Conservation (phyloP, 2,113 vertebrate genomes). For the Ciconia boyciana region DNA sequence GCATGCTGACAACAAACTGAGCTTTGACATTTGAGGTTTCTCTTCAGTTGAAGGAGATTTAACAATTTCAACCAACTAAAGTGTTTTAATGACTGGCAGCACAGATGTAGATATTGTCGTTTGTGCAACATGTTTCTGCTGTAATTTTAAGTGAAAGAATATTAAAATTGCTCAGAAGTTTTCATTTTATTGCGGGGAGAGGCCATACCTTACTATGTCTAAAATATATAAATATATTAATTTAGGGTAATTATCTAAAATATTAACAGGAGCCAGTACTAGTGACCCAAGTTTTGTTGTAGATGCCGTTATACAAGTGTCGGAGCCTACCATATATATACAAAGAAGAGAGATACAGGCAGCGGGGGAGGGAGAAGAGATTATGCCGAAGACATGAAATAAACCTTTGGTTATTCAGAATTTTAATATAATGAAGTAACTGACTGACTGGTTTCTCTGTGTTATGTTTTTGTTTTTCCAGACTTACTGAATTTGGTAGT, state of each 20-base stretch:
- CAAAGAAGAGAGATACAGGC: not conserved
- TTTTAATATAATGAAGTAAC: not conserved
- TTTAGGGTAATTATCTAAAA: not conserved
- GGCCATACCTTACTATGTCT: not conserved
- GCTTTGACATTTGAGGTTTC: constrained; percentile 39
- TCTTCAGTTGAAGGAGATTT: constrained; percentile 38
- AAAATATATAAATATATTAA: not conserved
- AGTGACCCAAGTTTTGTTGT: not conserved
- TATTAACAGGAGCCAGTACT: not conserved
- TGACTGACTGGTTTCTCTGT: not conserved
- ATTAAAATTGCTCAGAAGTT: not conserved
- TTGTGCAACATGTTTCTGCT: not conserved
- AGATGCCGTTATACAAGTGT: not conserved
- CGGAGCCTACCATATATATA: accelerated
- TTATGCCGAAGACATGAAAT: not conserved
- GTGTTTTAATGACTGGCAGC: constrained; percentile 54
- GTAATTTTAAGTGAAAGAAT: not conserved
- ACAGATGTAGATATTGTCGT: constrained; percentile 5
- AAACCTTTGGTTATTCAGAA: not conserved
- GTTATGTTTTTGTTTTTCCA: not conserved
- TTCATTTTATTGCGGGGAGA: not conserved
- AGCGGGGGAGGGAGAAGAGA: accelerated
- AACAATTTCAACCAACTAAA: constrained; percentile 11
- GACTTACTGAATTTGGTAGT: not conserved
- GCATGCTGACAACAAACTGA: constrained; percentile 41